phyloP scores from a whole-genome alignment of 2,888 invertebrate genomes.

The Lathronympha strigana region DNA sequence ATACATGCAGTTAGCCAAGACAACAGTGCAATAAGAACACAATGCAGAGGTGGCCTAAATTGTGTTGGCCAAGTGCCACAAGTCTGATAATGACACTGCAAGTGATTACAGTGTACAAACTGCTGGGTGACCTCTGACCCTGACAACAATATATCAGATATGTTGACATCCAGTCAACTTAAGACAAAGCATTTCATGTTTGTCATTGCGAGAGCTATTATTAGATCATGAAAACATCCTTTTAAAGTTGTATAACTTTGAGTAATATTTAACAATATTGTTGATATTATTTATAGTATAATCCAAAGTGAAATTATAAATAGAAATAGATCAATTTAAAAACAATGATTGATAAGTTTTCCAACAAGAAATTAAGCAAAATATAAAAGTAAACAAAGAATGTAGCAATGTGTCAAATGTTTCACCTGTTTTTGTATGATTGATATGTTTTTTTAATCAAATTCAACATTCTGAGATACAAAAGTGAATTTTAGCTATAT shows the following conservation, averaged over 20 bases:
- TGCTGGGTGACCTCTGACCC: slow-evolving; percentile 35
- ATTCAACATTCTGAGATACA: too few relatives aligned
- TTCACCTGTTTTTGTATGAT: too few relatives aligned
- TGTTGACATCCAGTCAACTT: slow-evolving; percentile 15
- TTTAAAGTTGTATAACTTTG: neutral
- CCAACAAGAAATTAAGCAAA: neutral
- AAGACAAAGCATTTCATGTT: slow-evolving; percentile 11
- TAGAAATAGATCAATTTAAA: neutral
- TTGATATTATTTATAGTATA: neutral
- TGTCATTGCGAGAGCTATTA: slow-evolving; percentile 1
- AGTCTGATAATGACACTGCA: slow-evolving; percentile 28
- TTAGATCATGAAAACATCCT: neutral
- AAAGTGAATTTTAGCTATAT: too few relatives aligned
- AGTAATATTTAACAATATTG: neutral
- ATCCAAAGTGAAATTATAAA: neutral
- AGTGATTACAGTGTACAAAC: slow-evolving; percentile 24
- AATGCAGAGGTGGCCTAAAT: slow-evolving; percentile 43
- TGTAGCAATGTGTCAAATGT: too few relatives aligned
- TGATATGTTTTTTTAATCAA: too few relatives aligned
- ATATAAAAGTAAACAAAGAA: neutral
- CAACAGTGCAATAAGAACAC: slow-evolving; percentile 12
- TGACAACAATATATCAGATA: slow-evolving; percentile 28
- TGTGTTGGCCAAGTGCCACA: slow-evolving; percentile 46
- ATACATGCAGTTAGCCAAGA: slow-evolving; percentile 17
- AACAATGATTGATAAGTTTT: too few relatives aligned